A percentile compares a stretch with the other conserved stretches of the same genome.
Evolutionary conservation across 2,113 vertebrate species (phyloP).

Genomic region (Microcebus ravelobensis): DNA sequence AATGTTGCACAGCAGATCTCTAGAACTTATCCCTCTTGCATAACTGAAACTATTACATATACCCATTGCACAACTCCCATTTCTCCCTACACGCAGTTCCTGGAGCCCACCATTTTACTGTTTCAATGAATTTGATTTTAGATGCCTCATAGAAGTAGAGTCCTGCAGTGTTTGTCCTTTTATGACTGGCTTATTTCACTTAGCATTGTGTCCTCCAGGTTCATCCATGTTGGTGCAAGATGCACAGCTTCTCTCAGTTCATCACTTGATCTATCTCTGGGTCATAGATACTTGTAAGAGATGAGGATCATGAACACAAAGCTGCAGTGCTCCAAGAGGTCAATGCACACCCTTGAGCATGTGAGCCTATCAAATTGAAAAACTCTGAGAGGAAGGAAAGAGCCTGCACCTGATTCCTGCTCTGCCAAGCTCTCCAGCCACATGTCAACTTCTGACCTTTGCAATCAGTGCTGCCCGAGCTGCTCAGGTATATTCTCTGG

Average conservation of each 20-base stretch:
- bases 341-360: not conserved
- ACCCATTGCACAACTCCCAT: not conserved
- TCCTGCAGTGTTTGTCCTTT: not conserved
- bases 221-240: not conserved
- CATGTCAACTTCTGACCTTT: not conserved
- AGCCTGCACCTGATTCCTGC: not conserved
- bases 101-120: not conserved
- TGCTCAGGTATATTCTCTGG: constrained; percentile 10
- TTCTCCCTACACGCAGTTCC: not conserved
- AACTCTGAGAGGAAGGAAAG: constrained; percentile 11
- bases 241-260: not conserved
- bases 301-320: constrained; percentile 27
- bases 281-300: not conserved
- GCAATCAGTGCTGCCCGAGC: constrained; percentile 4
- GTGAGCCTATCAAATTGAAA: not conserved
- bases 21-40: not conserved
- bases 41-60: not conserved
- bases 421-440: constrained; percentile 8
- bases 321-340: not conserved
- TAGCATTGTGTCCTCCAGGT: not conserved
- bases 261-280: not conserved
- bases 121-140: not conserved
- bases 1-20: not conserved
- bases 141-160: not conserved
- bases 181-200: not conserved